These are phyloP conservation scores for Aspiorhynchus laticeps DNA, from an alignment of 2,113 vertebrate species.

Conservation along the genomic window DNA sequence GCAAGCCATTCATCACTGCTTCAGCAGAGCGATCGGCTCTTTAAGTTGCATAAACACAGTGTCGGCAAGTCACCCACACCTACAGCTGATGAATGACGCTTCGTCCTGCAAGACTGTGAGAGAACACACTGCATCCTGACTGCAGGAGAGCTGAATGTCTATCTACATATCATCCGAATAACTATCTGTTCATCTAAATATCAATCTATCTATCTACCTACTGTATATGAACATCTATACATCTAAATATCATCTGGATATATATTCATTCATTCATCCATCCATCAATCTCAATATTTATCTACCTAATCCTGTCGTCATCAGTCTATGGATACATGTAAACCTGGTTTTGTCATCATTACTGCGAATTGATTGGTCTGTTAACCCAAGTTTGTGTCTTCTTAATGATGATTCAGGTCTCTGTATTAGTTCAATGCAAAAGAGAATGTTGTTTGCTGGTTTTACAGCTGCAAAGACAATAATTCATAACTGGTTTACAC, in stretches of 20 bases:
- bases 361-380: too few species aligned
- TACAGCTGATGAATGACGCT: constrained; percentile 47
- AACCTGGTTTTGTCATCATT: too few species aligned
- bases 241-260: not conserved
- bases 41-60: constrained; percentile 53
- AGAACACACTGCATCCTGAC: not conserved
- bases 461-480: too few species aligned
- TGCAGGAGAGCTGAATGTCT: not conserved
- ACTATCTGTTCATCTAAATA: not conserved
- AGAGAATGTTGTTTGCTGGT: too few species aligned
- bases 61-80: constrained; percentile 33
- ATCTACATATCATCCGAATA: not conserved
- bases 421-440: too few species aligned
- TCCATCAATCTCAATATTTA: not conserved
- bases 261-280: not conserved
- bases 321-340: too few species aligned
- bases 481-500: too few species aligned
- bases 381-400: too few species aligned
- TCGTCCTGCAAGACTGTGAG: not conserved
- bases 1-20: constrained; percentile 52
- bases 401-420: too few species aligned
- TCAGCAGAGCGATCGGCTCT: constrained; percentile 42
- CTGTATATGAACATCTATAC: not conserved
- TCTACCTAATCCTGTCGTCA: too few species aligned
- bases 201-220: not conserved